Percentiles rank a stretch among this genome's conserved stretches.
These are phyloP conservation scores for Mormyrops boulengeri DNA, from an alignment of 2,797 vertebrate species.

Conservation along the genomic window DNA sequence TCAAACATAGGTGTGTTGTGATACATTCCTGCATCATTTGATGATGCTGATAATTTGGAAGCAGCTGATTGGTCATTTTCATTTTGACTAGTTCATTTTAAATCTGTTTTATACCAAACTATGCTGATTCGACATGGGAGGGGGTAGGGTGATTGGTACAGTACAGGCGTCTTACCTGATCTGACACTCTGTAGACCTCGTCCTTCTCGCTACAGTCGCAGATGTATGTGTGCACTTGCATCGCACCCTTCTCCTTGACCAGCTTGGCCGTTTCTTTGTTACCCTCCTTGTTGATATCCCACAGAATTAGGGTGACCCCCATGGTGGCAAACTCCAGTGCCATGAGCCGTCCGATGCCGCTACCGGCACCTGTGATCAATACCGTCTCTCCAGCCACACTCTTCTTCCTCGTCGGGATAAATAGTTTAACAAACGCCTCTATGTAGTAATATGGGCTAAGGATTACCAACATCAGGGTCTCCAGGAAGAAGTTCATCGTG, in stretches of 20 bases:
- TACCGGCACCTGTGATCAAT: constrained; percentile 63
- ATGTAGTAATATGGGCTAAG: constrained; percentile 42
- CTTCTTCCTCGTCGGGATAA: constrained; percentile 54
- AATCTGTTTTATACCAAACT: neutral
- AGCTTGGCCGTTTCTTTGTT: constrained; percentile 58
- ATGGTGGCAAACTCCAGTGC: constrained; percentile 55
- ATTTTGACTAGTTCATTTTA: neutral
- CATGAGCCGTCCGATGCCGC: constrained; percentile 60
- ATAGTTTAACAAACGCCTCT: constrained; percentile 41
- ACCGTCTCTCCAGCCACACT: constrained; percentile 57
- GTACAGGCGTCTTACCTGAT: constrained; percentile 55
- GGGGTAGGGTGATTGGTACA: neutral
- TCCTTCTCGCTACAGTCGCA: constrained; percentile 71
- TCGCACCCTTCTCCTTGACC: constrained; percentile 36
- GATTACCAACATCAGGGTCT: constrained; percentile 43
- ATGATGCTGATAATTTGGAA: neutral
- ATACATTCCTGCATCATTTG: neutral
- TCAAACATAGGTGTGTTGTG: neutral
- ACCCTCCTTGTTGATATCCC: constrained; percentile 62
- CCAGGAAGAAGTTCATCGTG: constrained; percentile 49
- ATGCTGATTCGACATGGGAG: neutral
- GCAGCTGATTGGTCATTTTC: neutral
- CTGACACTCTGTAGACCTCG: constrained; percentile 66
- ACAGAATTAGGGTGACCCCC: constrained; percentile 62
- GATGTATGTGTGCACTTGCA: constrained; percentile 54